Evolutionary conservation across 2,888 invertebrate species (phyloP).

Genomic region (Timandra comae): DNA sequence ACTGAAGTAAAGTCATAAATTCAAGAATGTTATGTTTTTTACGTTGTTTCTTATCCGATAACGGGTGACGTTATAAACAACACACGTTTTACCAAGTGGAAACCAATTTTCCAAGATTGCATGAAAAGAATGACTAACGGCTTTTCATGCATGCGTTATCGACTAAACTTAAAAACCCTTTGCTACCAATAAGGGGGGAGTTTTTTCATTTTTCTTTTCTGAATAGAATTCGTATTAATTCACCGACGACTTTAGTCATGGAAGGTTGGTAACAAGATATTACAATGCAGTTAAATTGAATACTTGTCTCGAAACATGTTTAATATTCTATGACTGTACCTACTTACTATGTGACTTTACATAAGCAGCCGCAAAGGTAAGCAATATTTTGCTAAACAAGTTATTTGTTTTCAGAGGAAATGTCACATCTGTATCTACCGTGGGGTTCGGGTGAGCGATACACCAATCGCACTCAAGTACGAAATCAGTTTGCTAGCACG

Average conservation of each 20-base stretch:
- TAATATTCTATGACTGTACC: background rate
- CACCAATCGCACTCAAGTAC: slow-evolving; percentile 49
- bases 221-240: slow-evolving; percentile 43
- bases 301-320: background rate
- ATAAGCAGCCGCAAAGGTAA: no score
- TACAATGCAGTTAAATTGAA: slow-evolving; percentile 5
- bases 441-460: slow-evolving; percentile 80
- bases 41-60: slow-evolving; percentile 17
- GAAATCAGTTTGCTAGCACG: slow-evolving; percentile 69
- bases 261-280: slow-evolving; percentile 40
- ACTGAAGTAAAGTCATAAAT: slow-evolving; percentile 17
- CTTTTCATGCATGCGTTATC: slow-evolving; percentile 49
- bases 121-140: slow-evolving; percentile 24
- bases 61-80: slow-evolving; percentile 18
- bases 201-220: slow-evolving; percentile 42
- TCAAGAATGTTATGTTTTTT: slow-evolving; percentile 20
- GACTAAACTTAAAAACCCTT: slow-evolving; percentile 67
- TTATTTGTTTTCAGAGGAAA: slow-evolving; percentile 82
- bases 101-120: slow-evolving; percentile 14
- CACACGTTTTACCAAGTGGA: slow-evolving; percentile 15
- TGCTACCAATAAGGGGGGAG: slow-evolving; percentile 48
- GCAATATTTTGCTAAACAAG: slow-evolving; percentile 12
- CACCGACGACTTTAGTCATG: slow-evolving; percentile 48
- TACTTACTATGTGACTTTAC: background rate
- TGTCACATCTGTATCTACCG: slow-evolving; percentile 85